Evolutionary conservation across 2,797 vertebrate genomes (phyloP).

Genomic region (Phoxinus dragarum): DNA sequence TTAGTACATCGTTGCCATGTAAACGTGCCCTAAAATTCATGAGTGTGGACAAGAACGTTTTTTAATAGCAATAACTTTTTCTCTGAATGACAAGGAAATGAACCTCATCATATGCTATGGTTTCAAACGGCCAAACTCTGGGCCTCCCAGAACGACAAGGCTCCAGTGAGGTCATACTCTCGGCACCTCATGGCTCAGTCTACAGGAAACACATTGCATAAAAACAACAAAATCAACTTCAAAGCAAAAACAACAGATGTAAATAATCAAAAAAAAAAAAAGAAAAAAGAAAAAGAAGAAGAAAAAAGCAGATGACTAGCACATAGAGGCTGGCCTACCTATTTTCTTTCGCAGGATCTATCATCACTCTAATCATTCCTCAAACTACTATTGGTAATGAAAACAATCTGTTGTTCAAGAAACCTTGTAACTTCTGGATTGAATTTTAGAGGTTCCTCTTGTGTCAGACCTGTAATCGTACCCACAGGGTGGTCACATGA

Average conservation of each 20-base stretch:
- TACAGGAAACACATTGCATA: constrained; percentile 37
- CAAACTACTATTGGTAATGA: background rate
- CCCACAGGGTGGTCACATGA: background rate
- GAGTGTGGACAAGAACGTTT: background rate
- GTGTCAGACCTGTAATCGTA: background rate
- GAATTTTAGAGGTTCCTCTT: constrained; percentile 7
- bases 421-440: constrained; percentile 22
- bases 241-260: constrained; percentile 7
- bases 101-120: background rate
- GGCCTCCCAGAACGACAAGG: constrained; percentile 6
- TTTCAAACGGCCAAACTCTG: background rate
- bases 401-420: background rate
- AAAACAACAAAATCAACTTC: constrained; percentile 32
- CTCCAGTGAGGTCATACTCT: constrained; percentile 26
- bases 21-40: background rate
- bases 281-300: background rate
- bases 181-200: constrained; percentile 15
- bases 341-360: background rate
- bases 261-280: background rate
- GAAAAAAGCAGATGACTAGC: background rate
- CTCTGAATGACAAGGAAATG: background rate
- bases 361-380: background rate
- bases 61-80: background rate
- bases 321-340: background rate
- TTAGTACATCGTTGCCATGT: no score